phyloP scores from a whole-genome alignment of 2,888 invertebrate species.

The Pollenia angustigena region DNA sequence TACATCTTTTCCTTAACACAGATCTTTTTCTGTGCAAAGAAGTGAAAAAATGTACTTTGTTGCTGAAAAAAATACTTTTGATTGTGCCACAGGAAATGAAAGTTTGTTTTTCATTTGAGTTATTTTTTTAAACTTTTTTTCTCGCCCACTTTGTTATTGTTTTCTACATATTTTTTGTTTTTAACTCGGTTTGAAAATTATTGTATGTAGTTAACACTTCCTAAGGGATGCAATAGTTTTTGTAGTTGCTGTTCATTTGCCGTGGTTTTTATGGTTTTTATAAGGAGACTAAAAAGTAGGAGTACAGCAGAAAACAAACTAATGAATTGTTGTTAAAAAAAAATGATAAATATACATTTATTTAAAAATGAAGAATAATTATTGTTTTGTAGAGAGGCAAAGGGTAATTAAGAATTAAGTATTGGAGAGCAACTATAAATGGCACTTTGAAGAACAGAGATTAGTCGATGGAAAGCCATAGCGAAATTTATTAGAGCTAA shows the following conservation, averaged over 20 bases:
- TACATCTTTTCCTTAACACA: neutral
- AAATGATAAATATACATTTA: conserved; percentile 36
- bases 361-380: conserved; percentile 43
- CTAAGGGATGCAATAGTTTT: conserved; percentile 32
- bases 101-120: conserved; percentile 55
- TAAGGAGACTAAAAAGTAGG: conserved; percentile 35
- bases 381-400: neutral
- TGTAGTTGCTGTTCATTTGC: conserved; percentile 7
- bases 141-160: neutral
- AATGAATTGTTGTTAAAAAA: conserved; percentile 50
- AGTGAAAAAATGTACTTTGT: conserved; percentile 1
- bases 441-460: no score
- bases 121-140: neutral
- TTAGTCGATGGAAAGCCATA: no score
- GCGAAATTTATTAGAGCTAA: no score
- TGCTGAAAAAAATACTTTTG: neutral
- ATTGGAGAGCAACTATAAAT: neutral
- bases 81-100: conserved; percentile 52
- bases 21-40: neutral
- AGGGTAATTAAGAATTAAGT: neutral
- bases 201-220: conserved; percentile 21
- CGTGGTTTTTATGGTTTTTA: conserved; percentile 45
- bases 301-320: conserved; percentile 7
- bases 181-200: neutral
- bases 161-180: neutral